Conservation (phyloP, 2,113 vertebrate genomes). For the Ibidorhyncha struthersii region DNA sequence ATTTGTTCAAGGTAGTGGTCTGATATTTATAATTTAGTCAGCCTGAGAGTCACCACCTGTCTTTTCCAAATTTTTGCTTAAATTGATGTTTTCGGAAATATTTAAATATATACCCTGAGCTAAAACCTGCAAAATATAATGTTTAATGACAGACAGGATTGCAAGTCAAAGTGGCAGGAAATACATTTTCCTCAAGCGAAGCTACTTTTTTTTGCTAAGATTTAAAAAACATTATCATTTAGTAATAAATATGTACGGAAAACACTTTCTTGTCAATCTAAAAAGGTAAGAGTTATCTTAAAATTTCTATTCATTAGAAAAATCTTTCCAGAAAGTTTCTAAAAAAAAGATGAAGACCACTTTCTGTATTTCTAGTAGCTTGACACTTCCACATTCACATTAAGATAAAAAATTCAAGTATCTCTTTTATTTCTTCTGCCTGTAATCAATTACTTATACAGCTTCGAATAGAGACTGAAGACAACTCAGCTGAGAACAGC, state of each 20-base stretch:
- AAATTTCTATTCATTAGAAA: background rate
- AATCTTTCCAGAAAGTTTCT: background rate
- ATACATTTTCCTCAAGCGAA: background rate
- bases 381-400: background rate
- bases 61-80: background rate
- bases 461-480: background rate
- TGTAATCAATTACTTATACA: background rate
- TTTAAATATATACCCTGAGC: background rate
- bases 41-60: background rate
- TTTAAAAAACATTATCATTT: background rate
- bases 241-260: background rate
- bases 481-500: background rate
- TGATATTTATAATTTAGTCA: background rate
- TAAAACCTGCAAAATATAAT: background rate
- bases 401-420: background rate
- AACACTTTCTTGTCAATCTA: background rate
- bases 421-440: background rate
- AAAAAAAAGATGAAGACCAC: background rate
- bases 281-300: background rate
- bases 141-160: background rate
- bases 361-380: background rate
- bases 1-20: background rate
- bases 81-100: background rate
- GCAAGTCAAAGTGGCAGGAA: background rate
- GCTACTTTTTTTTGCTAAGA: background rate